These are phyloP conservation scores for Platyrinchus mystaceus DNA, from an alignment of 2,797 vertebrate genomes.

Conservation along the genomic window DNA sequence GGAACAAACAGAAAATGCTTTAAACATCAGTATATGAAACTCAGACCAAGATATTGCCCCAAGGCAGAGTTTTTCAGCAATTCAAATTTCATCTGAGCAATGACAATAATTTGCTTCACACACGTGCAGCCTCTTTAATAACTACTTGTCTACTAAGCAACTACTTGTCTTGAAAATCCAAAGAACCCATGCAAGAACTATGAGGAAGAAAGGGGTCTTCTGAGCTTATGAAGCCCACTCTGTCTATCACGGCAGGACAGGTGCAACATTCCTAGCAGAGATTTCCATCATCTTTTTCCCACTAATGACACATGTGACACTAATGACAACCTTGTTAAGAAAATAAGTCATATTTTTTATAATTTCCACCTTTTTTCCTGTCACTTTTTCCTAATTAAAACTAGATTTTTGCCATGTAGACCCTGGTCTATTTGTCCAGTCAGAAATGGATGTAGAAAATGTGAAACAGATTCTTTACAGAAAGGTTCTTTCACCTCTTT, in stretches of 20 bases:
- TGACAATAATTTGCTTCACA: neutral
- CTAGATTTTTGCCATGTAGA: neutral
- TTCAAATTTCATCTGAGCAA: neutral
- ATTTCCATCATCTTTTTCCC: neutral
- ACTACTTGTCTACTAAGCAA: neutral
- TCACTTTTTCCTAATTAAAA: neutral
- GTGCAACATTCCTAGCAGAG: neutral
- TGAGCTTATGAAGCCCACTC: neutral
- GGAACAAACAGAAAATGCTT: neutral
- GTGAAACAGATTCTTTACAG: neutral
- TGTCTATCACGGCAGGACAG: neutral
- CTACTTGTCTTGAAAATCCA: neutral
- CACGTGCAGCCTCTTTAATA: neutral
- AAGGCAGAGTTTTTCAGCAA: neutral
- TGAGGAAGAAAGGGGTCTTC: neutral
- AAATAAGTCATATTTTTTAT: neutral
- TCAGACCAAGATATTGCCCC: neutral
- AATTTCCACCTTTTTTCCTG: neutral
- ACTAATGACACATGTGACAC: neutral
- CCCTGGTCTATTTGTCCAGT: neutral
- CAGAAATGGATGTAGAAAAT: neutral
- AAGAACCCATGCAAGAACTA: neutral
- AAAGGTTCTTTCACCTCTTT: rapidly evolving
- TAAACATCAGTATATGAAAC: neutral
- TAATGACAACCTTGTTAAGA: neutral